Evolutionary conservation across 2,888 invertebrate genomes (phyloP).

Genomic region (Oligia fasciuncula): DNA sequence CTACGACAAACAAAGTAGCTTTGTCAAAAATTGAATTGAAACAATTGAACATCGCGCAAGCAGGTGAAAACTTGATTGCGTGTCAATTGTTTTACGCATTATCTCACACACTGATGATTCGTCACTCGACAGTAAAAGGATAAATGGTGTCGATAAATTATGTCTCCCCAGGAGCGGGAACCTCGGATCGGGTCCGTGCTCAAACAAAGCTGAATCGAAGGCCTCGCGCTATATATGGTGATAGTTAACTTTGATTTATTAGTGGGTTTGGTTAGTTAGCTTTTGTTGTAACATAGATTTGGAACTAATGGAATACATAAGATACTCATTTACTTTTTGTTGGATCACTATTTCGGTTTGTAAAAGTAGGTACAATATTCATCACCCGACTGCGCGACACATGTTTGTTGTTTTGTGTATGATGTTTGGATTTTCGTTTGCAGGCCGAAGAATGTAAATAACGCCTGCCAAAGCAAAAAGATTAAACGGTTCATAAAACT

Average conservation of each 20-base stretch:
- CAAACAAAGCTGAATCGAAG: neutral
- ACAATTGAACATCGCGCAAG: neutral
- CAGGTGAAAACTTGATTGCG: too few species aligned
- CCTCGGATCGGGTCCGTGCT: neutral
- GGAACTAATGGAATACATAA: neutral
- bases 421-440: too few species aligned
- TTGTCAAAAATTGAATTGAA: neutral
- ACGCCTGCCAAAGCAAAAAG: too few species aligned
- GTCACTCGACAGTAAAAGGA: conserved; percentile 18
- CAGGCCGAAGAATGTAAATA: too few species aligned
- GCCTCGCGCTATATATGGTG: neutral
- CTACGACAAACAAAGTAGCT: neutral
- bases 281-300: neutral
- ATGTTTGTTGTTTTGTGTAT: too few species aligned
- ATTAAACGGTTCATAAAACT: too few species aligned
- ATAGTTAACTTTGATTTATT: conserved; percentile 53
- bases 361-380: neutral
- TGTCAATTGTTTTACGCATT: conserved; percentile 4
- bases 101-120: neutral
- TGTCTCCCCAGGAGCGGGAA: conserved; percentile 53
- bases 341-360: neutral
- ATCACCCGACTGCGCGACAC: neutral
- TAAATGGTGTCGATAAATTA: conserved; percentile 22
- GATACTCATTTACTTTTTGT: neutral
- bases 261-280: conserved; percentile 27